These are phyloP conservation scores for Zoanthus sansibaricus DNA, from an alignment of 92 coral and sea anemone species.

Conservation along the genomic window DNA sequence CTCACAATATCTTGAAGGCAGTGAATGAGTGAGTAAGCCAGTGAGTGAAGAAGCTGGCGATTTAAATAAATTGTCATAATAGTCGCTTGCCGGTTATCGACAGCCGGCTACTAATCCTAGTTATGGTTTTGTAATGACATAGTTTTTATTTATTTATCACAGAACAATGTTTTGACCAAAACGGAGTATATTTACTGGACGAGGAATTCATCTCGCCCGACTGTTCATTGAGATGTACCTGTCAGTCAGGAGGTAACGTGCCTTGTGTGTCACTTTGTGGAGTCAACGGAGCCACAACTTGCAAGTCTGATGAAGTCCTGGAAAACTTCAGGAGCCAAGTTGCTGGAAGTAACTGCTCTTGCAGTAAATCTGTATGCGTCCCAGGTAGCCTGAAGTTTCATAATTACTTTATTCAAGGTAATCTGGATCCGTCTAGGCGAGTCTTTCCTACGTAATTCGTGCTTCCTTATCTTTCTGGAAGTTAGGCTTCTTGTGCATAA, in stretches of 20 bases:
- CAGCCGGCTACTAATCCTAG: too few relatives aligned
- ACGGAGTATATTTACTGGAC: not conserved
- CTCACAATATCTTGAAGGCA: too few relatives aligned
- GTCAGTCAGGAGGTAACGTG: not conserved
- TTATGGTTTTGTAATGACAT: too few relatives aligned
- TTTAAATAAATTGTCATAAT: too few relatives aligned
- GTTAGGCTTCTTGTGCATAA: too few relatives aligned
- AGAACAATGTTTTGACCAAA: not conserved
- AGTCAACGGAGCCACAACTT: not conserved
- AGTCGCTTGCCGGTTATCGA: too few relatives aligned
- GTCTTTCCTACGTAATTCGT: too few relatives aligned
- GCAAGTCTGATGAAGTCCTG: not conserved
- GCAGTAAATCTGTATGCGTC: not conserved
- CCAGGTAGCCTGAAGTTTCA: not conserved
- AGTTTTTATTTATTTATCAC: not conserved
- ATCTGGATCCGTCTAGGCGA: not conserved
- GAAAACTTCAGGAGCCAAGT: not conserved
- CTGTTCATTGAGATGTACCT: not conserved
- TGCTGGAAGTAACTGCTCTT: not conserved
- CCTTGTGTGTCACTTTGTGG: not conserved
- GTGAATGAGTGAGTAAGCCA: too few relatives aligned
- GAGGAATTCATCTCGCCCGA: not conserved
- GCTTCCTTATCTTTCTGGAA: too few relatives aligned
- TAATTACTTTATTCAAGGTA: not conserved
- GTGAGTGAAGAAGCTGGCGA: too few relatives aligned